A percentile compares a stretch with the other conserved stretches of the same genome.
phyloP scores from a whole-genome alignment of 2,113 vertebrate genomes.

The Centropristis striata region DNA sequence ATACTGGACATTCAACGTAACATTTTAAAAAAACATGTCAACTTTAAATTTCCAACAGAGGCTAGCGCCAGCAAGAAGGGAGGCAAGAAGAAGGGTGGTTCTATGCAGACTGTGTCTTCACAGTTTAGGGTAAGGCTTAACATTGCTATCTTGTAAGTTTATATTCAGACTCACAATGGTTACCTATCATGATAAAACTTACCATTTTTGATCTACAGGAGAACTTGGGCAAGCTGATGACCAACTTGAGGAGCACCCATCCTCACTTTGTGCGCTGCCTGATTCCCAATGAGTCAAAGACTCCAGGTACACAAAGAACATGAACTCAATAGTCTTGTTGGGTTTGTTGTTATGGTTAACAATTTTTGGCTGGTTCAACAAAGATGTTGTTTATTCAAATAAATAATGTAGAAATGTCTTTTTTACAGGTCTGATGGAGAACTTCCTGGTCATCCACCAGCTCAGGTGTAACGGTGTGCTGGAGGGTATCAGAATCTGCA shows the following conservation, averaged over 20 bases:
- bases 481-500: slow-evolving; percentile 76
- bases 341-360: background rate
- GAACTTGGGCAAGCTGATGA: slow-evolving; percentile 76
- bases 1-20: background rate
- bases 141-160: background rate
- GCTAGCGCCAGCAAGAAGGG: slow-evolving; percentile 57
- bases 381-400: too few species aligned
- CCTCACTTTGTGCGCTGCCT: slow-evolving; percentile 78
- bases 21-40: background rate
- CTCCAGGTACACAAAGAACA: slow-evolving; percentile 59
- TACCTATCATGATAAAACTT: background rate
- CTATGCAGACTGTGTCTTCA: slow-evolving; percentile 79
- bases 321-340: background rate
- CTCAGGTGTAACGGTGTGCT: slow-evolving; percentile 78
- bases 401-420: background rate
- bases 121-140: slow-evolving; percentile 71
- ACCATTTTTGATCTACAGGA: slow-evolving; percentile 49
- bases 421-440: slow-evolving; percentile 71
- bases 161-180: background rate
- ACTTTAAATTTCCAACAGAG: slow-evolving; percentile 18
- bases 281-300: slow-evolving; percentile 76
- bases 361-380: background rate
- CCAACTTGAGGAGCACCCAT: slow-evolving; percentile 76
- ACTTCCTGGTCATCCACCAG: slow-evolving; percentile 77
- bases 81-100: slow-evolving; percentile 79